phyloP scores from a whole-genome alignment of 2,113 vertebrate species.

The Cettia cetti region DNA sequence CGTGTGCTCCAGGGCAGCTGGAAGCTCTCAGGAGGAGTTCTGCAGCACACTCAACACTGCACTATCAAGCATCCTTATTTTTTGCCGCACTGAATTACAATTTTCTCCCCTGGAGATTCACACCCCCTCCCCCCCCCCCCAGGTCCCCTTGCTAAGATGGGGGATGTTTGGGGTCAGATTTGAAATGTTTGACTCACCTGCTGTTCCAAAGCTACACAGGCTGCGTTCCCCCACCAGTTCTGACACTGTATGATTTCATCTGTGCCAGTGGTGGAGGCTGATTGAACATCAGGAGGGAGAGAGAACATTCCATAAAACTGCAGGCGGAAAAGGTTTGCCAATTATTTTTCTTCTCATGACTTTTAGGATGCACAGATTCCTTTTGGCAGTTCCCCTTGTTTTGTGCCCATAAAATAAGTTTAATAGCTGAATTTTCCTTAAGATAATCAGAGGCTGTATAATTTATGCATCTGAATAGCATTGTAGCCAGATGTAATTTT shows the following conservation, averaged over 20 bases:
- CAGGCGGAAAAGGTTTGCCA: conserved; percentile 68
- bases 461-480: conserved; percentile 78
- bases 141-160: neutral
- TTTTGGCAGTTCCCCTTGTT: conserved; percentile 73
- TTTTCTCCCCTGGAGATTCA: neutral
- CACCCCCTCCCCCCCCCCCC: neutral
- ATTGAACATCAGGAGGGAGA: conserved; percentile 62
- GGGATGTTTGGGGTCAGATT: neutral
- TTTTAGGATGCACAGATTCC: conserved; percentile 69
- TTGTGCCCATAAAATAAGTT: conserved; percentile 79
- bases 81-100: neutral
- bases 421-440: conserved; percentile 80
- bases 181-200: conserved; percentile 31
- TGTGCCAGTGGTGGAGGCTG: conserved; percentile 38
- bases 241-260: conserved; percentile 8
- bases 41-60: neutral
- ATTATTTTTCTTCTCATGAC: conserved; percentile 70
- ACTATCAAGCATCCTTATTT: neutral
- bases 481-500: conserved; percentile 83
- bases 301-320: conserved; percentile 65
- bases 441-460: conserved; percentile 80
- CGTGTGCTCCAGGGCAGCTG: accelerated
- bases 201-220: neutral
- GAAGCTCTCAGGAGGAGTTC: neutral
- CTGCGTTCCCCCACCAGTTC: neutral